Conservation (phyloP, 2,113 vertebrate species). For the Trochalopteron elliotii region DNA sequence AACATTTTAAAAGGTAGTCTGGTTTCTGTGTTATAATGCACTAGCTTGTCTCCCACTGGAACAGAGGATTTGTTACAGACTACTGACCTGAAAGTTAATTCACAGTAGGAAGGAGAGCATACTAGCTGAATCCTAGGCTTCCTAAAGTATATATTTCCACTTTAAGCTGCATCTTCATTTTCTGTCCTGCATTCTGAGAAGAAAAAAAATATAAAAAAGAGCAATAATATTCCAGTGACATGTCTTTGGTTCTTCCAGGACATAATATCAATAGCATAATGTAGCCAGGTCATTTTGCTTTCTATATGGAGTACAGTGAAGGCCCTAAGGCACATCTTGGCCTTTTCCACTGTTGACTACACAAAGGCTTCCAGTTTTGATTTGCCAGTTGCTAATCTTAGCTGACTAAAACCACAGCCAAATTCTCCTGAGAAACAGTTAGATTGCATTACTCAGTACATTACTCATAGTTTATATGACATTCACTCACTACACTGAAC, state of each 20-base stretch:
- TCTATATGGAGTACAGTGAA: background rate
- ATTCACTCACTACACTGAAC: background rate
- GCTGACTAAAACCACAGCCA: conserved; percentile 32
- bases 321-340: background rate
- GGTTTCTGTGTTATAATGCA: background rate
- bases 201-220: background rate
- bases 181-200: background rate
- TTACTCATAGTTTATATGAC: conserved; percentile 35
- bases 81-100: conserved; percentile 27
- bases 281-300: background rate
- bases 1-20: background rate
- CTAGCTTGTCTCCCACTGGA: background rate
- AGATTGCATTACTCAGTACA: conserved; percentile 25
- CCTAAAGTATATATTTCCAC: background rate
- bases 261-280: background rate
- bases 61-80: background rate
- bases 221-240: background rate
- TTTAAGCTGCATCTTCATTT: background rate
- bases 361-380: conserved; percentile 33
- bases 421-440: conserved; percentile 20
- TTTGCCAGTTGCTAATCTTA: conserved; percentile 36
- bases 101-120: background rate
- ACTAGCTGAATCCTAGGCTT: background rate
- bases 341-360: conserved; percentile 24
- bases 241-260: background rate